phyloP scores from a whole-genome alignment of 2,797 vertebrate species.

The Pangasius krempfi region DNA sequence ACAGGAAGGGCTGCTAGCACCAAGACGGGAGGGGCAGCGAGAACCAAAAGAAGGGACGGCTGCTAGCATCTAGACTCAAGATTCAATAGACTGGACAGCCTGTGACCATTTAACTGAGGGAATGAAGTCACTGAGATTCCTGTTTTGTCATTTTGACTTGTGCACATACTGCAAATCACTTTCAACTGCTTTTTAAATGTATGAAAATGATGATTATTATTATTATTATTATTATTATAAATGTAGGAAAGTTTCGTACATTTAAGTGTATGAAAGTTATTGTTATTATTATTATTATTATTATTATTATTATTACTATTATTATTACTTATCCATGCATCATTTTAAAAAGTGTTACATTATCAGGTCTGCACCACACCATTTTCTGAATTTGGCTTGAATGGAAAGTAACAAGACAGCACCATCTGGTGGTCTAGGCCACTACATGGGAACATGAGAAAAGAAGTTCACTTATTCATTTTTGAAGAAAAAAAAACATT shows the following conservation, averaged over 20 bases:
- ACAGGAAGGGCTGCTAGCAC: background rate
- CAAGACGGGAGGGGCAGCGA: no score
- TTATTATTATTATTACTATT: background rate
- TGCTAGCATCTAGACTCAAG: background rate
- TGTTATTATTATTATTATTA: background rate
- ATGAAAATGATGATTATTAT: background rate
- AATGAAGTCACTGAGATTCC: background rate
- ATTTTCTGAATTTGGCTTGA: background rate
- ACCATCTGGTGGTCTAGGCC: slow-evolving; percentile 41
- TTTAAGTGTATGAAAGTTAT: no score
- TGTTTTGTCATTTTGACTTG: background rate
- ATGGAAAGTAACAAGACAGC: slow-evolving; percentile 14
- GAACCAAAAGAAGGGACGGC: background rate
- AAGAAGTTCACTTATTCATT: background rate
- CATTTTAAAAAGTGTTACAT: background rate
- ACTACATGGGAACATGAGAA: background rate
- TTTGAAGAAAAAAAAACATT: background rate
- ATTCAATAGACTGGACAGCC: background rate
- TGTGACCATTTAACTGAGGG: background rate
- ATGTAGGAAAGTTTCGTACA: no score
- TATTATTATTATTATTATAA: background rate
- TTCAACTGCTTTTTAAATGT: background rate
- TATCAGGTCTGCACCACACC: background rate
- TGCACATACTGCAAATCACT: background rate
- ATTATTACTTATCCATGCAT: background rate